Percentiles rank a stretch among this genome's conserved stretches.
These are phyloP conservation scores for Argopecten irradians DNA, from an alignment of 1,140 invertebrate species.

Conservation along the genomic window DNA sequence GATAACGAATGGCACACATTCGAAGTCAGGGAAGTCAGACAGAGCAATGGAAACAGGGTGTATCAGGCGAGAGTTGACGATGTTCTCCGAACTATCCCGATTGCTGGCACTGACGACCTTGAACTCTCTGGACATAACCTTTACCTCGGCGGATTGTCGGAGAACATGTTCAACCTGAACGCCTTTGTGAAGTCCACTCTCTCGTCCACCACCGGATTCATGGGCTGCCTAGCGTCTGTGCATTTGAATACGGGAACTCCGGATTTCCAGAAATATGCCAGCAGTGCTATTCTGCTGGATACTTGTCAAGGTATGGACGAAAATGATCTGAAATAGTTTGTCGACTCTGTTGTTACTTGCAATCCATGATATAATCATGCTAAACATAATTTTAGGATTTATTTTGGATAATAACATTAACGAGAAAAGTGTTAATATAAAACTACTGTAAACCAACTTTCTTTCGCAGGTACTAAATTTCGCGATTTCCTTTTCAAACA, in stretches of 20 bases:
- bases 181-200: constrained; percentile 67
- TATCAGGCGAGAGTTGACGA: constrained; percentile 53
- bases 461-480: no score
- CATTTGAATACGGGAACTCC: constrained; percentile 89
- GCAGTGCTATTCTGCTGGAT: constrained; percentile 30
- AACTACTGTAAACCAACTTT: no score
- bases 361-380: no score
- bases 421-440: no score
- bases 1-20: constrained; percentile 96
- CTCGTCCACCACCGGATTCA: constrained; percentile 91
- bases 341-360: no score
- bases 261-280: constrained; percentile 58
- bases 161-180: constrained; percentile 54
- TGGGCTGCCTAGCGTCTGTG: constrained; percentile 94
- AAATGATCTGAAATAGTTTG: no score
- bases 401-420: no score
- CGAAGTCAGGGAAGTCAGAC: constrained; percentile 87
- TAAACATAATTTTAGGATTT: no score
- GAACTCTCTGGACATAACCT: constrained; percentile 55
- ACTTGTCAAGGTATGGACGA: constrained; percentile 56
- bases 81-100: constrained; percentile 41
- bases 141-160: constrained; percentile 90
- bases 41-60: constrained; percentile 76
- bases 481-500: no score
- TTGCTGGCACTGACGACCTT: constrained; percentile 75